Evolutionary conservation across 2,888 invertebrate species (phyloP), one percentile per base, ranked within the genome.

Genomic region (Neocrepidodera transversa): DNA sequence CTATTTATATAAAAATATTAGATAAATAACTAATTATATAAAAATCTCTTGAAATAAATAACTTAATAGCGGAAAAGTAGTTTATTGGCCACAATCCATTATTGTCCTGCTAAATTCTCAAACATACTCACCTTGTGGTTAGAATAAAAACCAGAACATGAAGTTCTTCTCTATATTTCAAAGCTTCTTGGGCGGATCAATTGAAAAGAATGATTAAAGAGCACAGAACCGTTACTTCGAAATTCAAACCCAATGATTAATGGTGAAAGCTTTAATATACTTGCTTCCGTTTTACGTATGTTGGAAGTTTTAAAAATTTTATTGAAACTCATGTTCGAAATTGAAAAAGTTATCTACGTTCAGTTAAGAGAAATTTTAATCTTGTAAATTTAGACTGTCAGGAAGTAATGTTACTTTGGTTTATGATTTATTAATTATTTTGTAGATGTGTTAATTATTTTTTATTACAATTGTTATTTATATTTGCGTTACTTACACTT

Each of bases 141-240:
- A 13, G 10, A 17, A 10, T 11, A 17, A 17, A 16, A 17, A 17
- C 17, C 7, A 38, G 14, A 17, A 38, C 14, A 38, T 38, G 14
- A 14, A 38, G 17, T 17, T 8, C 38, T 1, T 38, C 17, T 38
- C 38, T 38, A 38, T 16, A 38, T 38, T 10, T 17, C 38, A 17
- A 38, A 38, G 17, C 10, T 38, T 11, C 38, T 38, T 38, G 10
- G 16, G 8, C 1, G 8, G 38, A 38, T 38, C 8, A 38, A 38
- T 38, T 38, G 16, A 38, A 38, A 38, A 38, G 38, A 38, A 38
- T 38, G 38, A 38, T 38, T 38, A 38, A 38, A 38, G 38, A 38
- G 16, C 38, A 38, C 14, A 17, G 38, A 17, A 38, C 38, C 38
- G 38, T 38, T 16, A 38, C 17, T 38, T 38, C 10, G 13, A 38